Percentiles rank a stretch among this genome's conserved stretches.
Evolutionary conservation across 2,888 invertebrate genomes (phyloP).

Genomic region (Nephrotoma appendiculata): DNA sequence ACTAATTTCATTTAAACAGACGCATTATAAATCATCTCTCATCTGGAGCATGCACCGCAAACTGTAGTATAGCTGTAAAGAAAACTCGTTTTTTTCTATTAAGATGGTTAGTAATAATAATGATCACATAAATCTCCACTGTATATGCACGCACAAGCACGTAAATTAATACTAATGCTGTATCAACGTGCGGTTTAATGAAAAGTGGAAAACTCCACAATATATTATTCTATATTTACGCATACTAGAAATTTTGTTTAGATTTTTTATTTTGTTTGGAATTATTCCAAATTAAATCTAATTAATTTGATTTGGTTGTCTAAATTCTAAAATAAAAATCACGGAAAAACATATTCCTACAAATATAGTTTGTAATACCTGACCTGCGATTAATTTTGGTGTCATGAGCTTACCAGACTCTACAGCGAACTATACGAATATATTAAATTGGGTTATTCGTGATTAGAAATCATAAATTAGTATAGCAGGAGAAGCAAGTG

Average conservation of each 20-base stretch:
- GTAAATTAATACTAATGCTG: neutral
- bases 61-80: neutral
- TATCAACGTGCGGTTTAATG: neutral
- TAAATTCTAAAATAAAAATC: neutral
- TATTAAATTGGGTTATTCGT: neutral
- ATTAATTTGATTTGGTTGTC: neutral
- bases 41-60: neutral
- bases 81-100: neutral
- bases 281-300: neutral
- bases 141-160: neutral
- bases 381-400: neutral
- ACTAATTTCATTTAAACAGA: neutral
- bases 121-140: neutral
- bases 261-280: neutral
- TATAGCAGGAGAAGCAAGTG: too few species aligned
- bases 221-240: neutral
- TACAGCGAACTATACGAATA: neutral
- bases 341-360: neutral
- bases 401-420: neutral
- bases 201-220: neutral
- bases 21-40: neutral
- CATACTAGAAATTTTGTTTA: neutral
- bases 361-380: neutral
- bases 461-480: neutral
- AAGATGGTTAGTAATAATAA: neutral